These are phyloP conservation scores for Euura saliciscinereae DNA, from an alignment of 1,140 invertebrate genomes.

Conservation along the genomic window DNA sequence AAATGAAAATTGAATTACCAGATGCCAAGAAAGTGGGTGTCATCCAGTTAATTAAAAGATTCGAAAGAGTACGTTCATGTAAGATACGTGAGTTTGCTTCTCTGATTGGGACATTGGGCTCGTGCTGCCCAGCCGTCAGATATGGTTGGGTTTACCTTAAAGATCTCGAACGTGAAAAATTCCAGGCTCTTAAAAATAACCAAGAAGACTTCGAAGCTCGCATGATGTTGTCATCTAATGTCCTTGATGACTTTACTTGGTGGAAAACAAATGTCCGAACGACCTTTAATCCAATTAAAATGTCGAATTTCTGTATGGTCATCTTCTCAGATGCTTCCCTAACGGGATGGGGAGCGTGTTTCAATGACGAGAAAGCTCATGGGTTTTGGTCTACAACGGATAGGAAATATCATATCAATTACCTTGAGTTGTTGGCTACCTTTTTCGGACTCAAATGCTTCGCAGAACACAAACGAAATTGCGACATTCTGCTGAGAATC, in stretches of 20 bases:
- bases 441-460: slow-evolving; percentile 29
- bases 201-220: neutral
- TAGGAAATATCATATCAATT: slow-evolving; percentile 23
- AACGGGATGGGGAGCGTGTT: slow-evolving; percentile 25
- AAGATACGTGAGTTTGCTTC: slow-evolving; percentile 33
- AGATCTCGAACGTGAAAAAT: slow-evolving; percentile 31
- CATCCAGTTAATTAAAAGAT: slow-evolving; percentile 16
- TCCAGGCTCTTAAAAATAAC: slow-evolving; percentile 17
- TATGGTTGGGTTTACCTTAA: slow-evolving; percentile 37
- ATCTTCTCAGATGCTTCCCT: slow-evolving; percentile 29
- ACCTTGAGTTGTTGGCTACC: slow-evolving; percentile 23
- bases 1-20: slow-evolving; percentile 29
- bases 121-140: slow-evolving; percentile 27
- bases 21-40: slow-evolving; percentile 22
- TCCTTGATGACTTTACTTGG: slow-evolving; percentile 32
- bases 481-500: slow-evolving; percentile 36
- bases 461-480: slow-evolving; percentile 23
- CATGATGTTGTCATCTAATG: neutral
- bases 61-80: slow-evolving; percentile 16
- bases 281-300: slow-evolving; percentile 23
- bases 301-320: slow-evolving; percentile 14
- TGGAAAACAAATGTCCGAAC: slow-evolving; percentile 31
- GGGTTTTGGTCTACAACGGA: slow-evolving; percentile 25
- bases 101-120: slow-evolving; percentile 29
- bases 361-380: slow-evolving; percentile 13